These are phyloP conservation scores for Capromys pilorides DNA, from an alignment of 2,797 vertebrate genomes.

Conservation along the genomic window DNA sequence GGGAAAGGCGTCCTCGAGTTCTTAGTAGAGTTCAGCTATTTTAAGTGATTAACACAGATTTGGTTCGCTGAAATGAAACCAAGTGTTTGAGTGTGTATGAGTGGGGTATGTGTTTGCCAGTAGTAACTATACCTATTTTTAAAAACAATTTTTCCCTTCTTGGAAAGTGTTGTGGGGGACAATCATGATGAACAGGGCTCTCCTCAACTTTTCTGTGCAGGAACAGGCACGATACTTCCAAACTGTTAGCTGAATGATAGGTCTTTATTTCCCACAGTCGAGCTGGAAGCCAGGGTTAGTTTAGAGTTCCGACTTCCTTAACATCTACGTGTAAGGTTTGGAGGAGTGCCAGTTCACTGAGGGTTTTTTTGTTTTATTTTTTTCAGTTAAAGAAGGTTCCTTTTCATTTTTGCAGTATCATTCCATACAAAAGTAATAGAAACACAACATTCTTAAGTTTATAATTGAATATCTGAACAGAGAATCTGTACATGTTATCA, in stretches of 20 bases:
- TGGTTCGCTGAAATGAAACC: not conserved
- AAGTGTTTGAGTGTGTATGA: not conserved
- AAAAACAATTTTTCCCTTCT: not conserved
- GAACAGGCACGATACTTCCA: not conserved
- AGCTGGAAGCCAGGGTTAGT: not conserved
- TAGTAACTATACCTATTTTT: constrained; percentile 18
- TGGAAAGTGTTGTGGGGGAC: not conserved
- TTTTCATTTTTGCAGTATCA: no score
- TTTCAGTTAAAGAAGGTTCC: no score
- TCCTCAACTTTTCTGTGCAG: not conserved
- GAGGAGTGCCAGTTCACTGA: not conserved
- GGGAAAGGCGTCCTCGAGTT: not conserved
- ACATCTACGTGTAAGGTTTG: not conserved
- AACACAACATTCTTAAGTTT: no score
- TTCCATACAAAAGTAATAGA: no score
- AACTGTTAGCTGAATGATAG: not conserved
- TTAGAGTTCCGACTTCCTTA: not conserved
- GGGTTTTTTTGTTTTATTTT: no score
- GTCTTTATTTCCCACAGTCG: not conserved
- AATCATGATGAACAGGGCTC: not conserved
- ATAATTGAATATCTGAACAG: no score
- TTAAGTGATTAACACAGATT: not conserved
- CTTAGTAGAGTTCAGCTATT: not conserved
- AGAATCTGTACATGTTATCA: no score
- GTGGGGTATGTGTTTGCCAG: not conserved